Conservation (phyloP, 2,797 vertebrate genomes). For the Siniperca undulata region DNA sequence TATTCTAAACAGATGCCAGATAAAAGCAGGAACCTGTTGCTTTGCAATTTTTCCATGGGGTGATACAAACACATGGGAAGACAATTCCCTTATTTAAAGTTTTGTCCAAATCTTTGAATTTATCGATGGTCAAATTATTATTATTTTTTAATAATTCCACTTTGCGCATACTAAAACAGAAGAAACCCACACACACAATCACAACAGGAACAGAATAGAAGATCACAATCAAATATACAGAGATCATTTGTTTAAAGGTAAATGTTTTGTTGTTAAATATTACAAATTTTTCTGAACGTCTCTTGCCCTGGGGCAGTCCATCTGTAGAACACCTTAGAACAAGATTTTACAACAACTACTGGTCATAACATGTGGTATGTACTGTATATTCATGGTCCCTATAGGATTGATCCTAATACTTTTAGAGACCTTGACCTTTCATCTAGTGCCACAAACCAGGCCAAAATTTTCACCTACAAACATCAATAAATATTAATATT, state of each 20-base stretch:
- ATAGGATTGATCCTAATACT: neutral
- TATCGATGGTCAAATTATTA: neutral
- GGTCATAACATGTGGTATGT: neutral
- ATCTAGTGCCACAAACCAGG: neutral
- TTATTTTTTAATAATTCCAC: neutral
- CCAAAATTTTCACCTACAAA: neutral
- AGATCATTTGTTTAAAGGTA: neutral
- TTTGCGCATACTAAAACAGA: neutral
- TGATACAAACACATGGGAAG: slow-evolving; percentile 1
- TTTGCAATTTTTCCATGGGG: slow-evolving; percentile 36
- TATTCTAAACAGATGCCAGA: slow-evolving; percentile 76
- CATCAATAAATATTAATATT: neutral
- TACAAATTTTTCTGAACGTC: neutral
- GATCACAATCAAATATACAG: neutral
- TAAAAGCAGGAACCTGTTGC: slow-evolving; percentile 65
- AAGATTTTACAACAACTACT: neutral
- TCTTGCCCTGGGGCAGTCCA: neutral
- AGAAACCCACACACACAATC: neutral
- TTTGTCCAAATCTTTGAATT: neutral
- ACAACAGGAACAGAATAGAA: neutral
- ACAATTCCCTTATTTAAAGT: slow-evolving; percentile 4
- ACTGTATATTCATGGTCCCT: neutral
- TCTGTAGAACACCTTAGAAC: neutral
- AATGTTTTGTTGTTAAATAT: neutral
- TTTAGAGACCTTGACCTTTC: neutral